Evolutionary conservation across 2,797 vertebrate genomes (phyloP), one percentile per base, ranked within the genome.

Genomic region (Remorina albescens): DNA sequence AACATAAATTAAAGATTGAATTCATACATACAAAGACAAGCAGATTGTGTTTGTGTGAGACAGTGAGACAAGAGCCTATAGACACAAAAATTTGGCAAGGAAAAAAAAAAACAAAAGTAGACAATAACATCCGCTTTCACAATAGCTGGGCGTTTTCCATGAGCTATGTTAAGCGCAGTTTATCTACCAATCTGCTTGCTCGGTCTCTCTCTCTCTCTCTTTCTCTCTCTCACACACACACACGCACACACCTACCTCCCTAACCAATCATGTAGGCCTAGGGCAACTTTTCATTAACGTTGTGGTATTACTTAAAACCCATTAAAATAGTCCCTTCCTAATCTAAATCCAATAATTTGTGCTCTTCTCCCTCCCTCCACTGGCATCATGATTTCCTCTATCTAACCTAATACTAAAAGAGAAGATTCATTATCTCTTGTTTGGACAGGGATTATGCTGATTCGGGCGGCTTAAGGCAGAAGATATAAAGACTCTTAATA

Each of bases 381-480:
- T 47, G 78, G 83, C 87, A 80, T 88, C 76, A 70, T 88, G 86
- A 83, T 83, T 88, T 58, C 74, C 78, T 84, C 78, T 71, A 70
- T 89, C 83, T 82, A 76, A 78, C 87, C 81, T 78, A 70, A 71
- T 34, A 71, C 84, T 76, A 77, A 84, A 81, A 83, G 85, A 90
- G 87, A 86, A 92, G 91, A 94, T 95, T 95, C 91, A 93, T 94
- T 93, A 94, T 94, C 93, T 92, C 83, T 91, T 94, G 93, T 95
- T 93, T 94, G 93, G 92, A 92, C 80, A 86, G 80, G 94, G 93
- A 94, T 95, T 95, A 95, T 91, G 90, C 82, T 93, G 93, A 94
- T 94, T 86, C 63, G 81, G 77, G 67, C 76, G 59, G 90, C 90
- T 94, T 94, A 94, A 88, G 77, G 87, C 82, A 71, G 76, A 85